These are phyloP conservation scores for Ephydatia muelleri DNA, from an alignment of 37 sponge, comb jelly and placozoan genomes.

Conservation along the genomic window DNA sequence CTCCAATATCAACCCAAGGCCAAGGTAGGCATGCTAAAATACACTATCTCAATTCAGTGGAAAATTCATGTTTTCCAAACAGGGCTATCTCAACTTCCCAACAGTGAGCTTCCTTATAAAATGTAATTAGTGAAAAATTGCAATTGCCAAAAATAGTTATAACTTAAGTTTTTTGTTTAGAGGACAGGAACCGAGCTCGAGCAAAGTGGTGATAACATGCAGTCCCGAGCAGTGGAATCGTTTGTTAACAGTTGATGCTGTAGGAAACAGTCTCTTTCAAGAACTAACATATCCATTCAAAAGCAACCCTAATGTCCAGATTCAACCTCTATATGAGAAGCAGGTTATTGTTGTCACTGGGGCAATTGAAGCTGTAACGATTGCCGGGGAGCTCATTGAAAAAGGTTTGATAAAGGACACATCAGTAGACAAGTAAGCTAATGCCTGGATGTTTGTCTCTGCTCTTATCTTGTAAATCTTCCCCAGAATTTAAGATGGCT, in stretches of 20 bases:
- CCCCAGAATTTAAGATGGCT: not conserved
- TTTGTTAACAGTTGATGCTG: constrained; percentile 23
- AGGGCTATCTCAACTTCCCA: not conserved
- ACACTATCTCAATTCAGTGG: not conserved
- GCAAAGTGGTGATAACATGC: not conserved
- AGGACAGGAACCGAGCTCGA: no score
- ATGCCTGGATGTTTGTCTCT: not conserved
- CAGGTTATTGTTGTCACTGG: constrained; percentile 31
- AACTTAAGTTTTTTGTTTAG: no score
- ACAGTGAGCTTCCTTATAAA: not conserved
- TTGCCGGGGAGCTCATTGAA: constrained; percentile 24
- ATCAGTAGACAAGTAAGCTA: not conserved
- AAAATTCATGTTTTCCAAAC: not conserved
- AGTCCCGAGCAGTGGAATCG: constrained; percentile 49
- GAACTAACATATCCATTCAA: constrained; percentile 38
- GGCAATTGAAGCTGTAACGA: constrained; percentile 35
- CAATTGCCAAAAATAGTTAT: not conserved
- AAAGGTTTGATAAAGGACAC: not conserved
- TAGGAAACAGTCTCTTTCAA: constrained; percentile 37
- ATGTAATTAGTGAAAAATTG: not conserved
- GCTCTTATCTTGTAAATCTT: not conserved
- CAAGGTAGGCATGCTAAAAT: not conserved
- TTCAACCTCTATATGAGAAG: constrained; percentile 7
- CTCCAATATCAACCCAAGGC: not conserved
- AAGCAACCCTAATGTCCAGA: constrained; percentile 56